Conservation (phyloP, 2,888 invertebrate species). For the Gastrophysa polygoni region DNA sequence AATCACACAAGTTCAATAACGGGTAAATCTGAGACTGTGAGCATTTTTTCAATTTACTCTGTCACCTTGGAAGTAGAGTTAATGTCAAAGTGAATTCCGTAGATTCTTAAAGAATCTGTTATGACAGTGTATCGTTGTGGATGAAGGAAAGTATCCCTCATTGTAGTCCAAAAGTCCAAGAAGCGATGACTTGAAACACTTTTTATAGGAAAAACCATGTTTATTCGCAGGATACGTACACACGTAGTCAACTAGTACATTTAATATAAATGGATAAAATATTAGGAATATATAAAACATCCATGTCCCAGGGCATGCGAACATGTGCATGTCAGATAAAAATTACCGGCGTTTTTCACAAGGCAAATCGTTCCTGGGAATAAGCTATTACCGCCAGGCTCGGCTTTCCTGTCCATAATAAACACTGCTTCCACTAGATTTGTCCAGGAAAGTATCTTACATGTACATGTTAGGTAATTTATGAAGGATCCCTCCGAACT, state of each 20-base stretch:
- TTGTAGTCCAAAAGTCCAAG: no score
- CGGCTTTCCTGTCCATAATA: background rate
- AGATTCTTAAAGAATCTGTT: no score
- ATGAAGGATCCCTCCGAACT: no score
- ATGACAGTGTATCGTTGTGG: no score
- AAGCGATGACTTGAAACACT: background rate
- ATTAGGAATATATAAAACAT: background rate
- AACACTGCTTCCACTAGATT: background rate
- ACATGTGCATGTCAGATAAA: background rate
- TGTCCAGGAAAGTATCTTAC: background rate
- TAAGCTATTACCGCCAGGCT: background rate
- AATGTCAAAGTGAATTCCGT: no score
- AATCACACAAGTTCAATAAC: no score
- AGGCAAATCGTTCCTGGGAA: background rate
- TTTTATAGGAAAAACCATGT: slow-evolving; percentile 6
- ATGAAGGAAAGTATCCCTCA: no score
- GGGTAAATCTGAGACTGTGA: no score
- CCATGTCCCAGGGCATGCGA: slow-evolving; percentile 2
- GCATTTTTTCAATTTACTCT: no score
- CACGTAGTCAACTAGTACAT: slow-evolving; percentile 15
- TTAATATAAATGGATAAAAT: slow-evolving; percentile 27
- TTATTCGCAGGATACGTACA: slow-evolving; percentile 14
- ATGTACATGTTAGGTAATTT: no score
- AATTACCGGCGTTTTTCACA: background rate
- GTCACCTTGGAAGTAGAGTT: no score